Base-by-base conservation (phyloP, 2,888 invertebrate genomes). In the Thereva nobilitata region DNA sequence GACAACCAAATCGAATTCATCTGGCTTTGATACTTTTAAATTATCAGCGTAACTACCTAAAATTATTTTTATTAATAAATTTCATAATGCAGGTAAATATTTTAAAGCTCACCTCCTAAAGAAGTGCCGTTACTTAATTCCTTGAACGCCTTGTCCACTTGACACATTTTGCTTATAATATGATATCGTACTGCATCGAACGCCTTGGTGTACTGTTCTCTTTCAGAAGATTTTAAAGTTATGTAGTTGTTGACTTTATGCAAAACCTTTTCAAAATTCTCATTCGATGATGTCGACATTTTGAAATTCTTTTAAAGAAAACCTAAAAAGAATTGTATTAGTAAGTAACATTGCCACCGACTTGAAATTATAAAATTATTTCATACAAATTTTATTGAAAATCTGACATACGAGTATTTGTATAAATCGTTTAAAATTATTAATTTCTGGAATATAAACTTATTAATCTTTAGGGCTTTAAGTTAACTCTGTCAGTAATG, bases 1-100 rank as follows among this genome's bases (percentile, higher is more conserved):
- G 40, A 79, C 68, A 0, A 76, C 69, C 55, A 77, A 69, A 67
- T 78, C 78, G 52, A 73, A 78, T 69, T 78, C 78, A 65, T 79
- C 67, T 0, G 78, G 76, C n/a, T 49, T 68, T 1, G 72, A 68
- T 1, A 78, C 73, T 72, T 79, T 79, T 0, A 77, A 63, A 12
- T 75, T 74, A 57, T 78, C 78, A 0, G 74, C 76, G 66, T 77
- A 79, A 41, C 79, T 77, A 4, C 79, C 79, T 76, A 56, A 42
- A 44, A 44, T 4, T 23, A 53, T 44, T 10, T 57, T 37, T 38
- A 38, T 12, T 49, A 23, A 2, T 2, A 23, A 23, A 23, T 23
- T 6, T 23, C n/a, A 10, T 56, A 47, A n/a, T 23, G 23, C 23
- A 23, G 1, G 1, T 1, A 23, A 23, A 12, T 45, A 10, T 6